Conservation (phyloP, 2,797 vertebrate genomes). For the Myoxocephalus aenaeus region DNA sequence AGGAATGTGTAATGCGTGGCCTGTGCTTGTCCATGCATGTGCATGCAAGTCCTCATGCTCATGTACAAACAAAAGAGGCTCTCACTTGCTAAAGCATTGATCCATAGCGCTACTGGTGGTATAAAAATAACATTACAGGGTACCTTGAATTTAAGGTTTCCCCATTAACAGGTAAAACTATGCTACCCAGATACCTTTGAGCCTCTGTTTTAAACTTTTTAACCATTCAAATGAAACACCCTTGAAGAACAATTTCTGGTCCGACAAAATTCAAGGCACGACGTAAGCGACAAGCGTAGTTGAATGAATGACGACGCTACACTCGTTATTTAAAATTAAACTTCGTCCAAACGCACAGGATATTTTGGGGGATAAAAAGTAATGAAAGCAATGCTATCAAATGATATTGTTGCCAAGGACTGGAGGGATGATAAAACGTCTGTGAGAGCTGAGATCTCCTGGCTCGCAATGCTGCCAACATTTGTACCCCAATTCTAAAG, state of each 20-base stretch:
- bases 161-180: background rate
- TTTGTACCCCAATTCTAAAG: slow-evolving; percentile 24
- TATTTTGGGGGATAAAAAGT: slow-evolving; percentile 21
- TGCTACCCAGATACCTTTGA: background rate
- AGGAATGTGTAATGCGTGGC: background rate
- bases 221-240: background rate
- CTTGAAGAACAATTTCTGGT: background rate
- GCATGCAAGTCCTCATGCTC: background rate
- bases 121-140: background rate
- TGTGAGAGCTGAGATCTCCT: slow-evolving; percentile 28
- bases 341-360: slow-evolving; percentile 1
- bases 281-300: background rate
- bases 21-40: background rate
- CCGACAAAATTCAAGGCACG: too few species aligned
- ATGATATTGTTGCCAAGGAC: slow-evolving; percentile 38
- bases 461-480: slow-evolving; percentile 23
- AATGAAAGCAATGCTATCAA: slow-evolving; percentile 15
- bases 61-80: background rate
- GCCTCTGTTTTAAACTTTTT: background rate
- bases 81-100: background rate
- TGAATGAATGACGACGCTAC: background rate
- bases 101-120: background rate
- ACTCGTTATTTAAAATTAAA: slow-evolving; percentile 12
- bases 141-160: background rate
- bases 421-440: slow-evolving; percentile 16